phyloP scores from a whole-genome alignment of 2,113 vertebrate species.

The Strix uralensis region DNA sequence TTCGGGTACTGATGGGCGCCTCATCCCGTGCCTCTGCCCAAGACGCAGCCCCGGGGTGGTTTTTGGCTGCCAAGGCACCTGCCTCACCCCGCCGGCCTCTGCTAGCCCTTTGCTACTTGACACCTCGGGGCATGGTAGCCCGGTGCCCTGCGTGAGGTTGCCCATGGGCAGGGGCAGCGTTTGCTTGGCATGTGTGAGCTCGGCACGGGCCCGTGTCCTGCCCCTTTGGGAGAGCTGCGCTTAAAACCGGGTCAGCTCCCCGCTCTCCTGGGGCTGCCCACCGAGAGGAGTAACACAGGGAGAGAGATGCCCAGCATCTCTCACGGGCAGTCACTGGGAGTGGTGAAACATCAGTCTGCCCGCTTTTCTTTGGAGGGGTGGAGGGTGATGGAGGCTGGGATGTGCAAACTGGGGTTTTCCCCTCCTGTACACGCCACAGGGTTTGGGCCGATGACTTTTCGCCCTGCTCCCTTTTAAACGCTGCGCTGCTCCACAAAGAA shows the following conservation, averaged over 20 bases:
- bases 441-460: background rate
- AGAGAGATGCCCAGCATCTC: background rate
- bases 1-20: background rate
- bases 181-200: background rate
- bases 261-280: background rate
- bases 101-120: background rate
- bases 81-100: background rate
- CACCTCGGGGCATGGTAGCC: accelerated
- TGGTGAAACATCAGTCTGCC: accelerated
- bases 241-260: background rate
- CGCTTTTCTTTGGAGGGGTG: background rate
- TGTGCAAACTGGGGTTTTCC: background rate
- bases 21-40: background rate
- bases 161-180: accelerated
- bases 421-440: background rate
- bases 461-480: background rate
- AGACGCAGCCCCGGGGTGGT: background rate
- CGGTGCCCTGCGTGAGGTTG: accelerated
- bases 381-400: background rate
- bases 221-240: accelerated
- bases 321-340: accelerated
- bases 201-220: background rate
- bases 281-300: background rate
- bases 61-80: background rate
- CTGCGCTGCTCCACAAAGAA: background rate